Evolutionary conservation across 2,113 vertebrate species (phyloP), one percentile per base, ranked within the genome.

Genomic region (Malurus melanocephalus): DNA sequence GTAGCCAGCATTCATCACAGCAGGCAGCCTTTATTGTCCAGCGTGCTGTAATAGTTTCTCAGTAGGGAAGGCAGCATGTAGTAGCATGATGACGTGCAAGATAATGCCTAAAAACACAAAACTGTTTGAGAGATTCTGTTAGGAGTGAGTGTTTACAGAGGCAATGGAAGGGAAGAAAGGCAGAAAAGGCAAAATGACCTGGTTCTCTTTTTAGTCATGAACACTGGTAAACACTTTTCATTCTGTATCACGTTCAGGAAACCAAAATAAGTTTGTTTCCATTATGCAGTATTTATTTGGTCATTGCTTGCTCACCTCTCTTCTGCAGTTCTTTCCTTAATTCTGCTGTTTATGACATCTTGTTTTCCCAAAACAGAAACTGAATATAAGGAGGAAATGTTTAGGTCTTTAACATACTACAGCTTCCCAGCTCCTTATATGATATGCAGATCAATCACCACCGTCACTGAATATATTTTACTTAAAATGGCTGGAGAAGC

Each of bases 51-150:
- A 93, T 27, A 87, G 89, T 43, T 81, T 90, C 93, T 66, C 92
- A 87, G 91, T 71, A 72, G 91, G 91, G 43, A 68, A 94, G 78
- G 74, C 94, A 82, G 78, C 69, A n/a, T 43, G 87, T 21, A 81
- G 71, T 14, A 76, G 62, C 46, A 46, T 2, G 26, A 75, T 72
- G 84, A 88, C 3, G 27, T 57, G 46, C 46, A 90, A 92, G 51
- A 87, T 43, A 87, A 92, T 51, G 87, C 87, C 91, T 92, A 85
- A 92, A 92, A 87, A 6, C 78, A 92, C 69, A 88, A 45, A 92
- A 79, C 33, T 68, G 28, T 42, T 86, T 81, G n/a, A 83, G 24
- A 93, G 49, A 68, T n/a, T 14, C 71, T 38, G 61, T 52, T 67
- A 77, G 69, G 68, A 92, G 22, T 10, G 24, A 87, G 16, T 45